phyloP scores from a whole-genome alignment of 2,797 vertebrate species.

The Florisuga fusca region DNA sequence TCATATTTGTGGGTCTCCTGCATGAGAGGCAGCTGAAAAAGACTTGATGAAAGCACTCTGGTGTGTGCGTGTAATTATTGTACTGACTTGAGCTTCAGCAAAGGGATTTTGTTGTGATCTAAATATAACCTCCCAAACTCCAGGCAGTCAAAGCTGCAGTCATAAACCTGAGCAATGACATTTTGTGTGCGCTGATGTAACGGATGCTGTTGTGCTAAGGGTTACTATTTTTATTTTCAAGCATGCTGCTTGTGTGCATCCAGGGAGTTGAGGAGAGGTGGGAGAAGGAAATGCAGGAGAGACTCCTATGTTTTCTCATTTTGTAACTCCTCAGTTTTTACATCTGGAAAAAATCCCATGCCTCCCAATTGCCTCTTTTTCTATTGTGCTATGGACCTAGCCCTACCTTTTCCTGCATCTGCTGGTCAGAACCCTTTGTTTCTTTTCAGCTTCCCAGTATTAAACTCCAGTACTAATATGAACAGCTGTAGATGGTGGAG shows the following conservation, averaged over 20 bases:
- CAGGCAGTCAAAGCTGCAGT: neutral
- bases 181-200: neutral
- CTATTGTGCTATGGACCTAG: neutral
- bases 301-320: neutral
- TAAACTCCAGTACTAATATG: neutral
- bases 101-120: constrained; percentile 23
- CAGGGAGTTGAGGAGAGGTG: neutral
- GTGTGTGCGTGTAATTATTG: constrained; percentile 34
- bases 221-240: constrained; percentile 20
- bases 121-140: constrained; percentile 40
- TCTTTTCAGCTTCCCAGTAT: constrained; percentile 4
- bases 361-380: neutral
- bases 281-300: neutral
- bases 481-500: neutral
- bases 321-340: neutral
- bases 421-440: constrained; percentile 34
- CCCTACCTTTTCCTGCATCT: constrained; percentile 40
- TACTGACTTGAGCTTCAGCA: constrained; percentile 5
- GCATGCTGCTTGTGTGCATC: neutral
- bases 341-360: neutral
- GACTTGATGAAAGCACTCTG: constrained; percentile 3
- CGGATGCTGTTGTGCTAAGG: neutral
- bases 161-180: constrained; percentile 14
- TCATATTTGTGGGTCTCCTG: constrained; percentile 11
- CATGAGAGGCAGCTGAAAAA: constrained; percentile 41